A percentile compares a stretch with the other conserved stretches of the same genome.
Conservation (phyloP, 37 sponge, comb jelly and placozoan genomes). For the Hormiphora californensis region DNA sequence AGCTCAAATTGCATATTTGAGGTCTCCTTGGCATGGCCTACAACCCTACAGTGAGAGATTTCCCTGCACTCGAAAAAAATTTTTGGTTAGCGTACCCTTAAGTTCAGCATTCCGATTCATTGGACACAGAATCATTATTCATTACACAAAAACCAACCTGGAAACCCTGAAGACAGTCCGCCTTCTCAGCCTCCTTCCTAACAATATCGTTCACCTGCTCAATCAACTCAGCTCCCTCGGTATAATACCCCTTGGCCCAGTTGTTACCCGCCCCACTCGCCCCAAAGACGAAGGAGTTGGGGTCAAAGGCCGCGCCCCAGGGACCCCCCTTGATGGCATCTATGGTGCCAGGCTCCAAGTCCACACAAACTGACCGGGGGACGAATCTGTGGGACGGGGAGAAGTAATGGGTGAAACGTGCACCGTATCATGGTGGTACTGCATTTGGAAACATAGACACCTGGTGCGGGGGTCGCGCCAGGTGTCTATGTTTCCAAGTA, state of each 20-base stretch:
- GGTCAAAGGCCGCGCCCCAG: not conserved
- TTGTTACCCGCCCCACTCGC: slow-evolving; percentile 29
- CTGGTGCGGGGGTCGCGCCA: too few relatives aligned
- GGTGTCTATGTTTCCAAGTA: too few relatives aligned
- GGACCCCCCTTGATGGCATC: not conserved
- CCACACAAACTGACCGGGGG: not conserved
- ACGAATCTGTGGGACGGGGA: not conserved
- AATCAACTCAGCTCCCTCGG: not conserved
- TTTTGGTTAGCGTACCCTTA: too few relatives aligned
- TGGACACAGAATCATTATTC: too few relatives aligned
- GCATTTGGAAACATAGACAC: too few relatives aligned
- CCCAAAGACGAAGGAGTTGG: not conserved
- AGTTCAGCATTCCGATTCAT: too few relatives aligned
- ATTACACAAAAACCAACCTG: too few relatives aligned
- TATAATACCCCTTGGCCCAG: slow-evolving; percentile 6
- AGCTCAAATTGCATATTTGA: too few relatives aligned
- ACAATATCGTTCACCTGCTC: not conserved
- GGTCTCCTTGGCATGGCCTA: too few relatives aligned
- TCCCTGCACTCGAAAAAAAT: too few relatives aligned
- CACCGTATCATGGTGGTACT: too few relatives aligned
- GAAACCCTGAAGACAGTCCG: slow-evolving; percentile 1
- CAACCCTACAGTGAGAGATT: too few relatives aligned
- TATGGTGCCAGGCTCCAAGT: slow-evolving; percentile 4
- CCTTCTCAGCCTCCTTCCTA: not conserved
- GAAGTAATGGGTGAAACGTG: not conserved